Percentiles rank a stretch among this genome's conserved stretches.
These are phyloP conservation scores for Sinotaia quadrata DNA, from an alignment of 2,888 invertebrate genomes.

Conservation along the genomic window DNA sequence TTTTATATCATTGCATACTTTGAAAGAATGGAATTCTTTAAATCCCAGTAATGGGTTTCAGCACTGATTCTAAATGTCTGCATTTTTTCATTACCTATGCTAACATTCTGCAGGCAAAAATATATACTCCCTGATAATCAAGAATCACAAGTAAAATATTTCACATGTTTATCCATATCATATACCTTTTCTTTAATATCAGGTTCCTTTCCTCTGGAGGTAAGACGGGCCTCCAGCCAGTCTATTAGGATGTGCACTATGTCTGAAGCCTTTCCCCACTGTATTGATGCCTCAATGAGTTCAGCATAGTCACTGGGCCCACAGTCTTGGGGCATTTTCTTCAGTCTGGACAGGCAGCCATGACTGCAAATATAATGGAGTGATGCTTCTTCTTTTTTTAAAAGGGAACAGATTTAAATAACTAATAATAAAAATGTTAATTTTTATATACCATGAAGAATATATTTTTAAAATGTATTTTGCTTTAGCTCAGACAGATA, in stretches of 20 bases:
- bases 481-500: too few species aligned
- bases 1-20: too few species aligned
- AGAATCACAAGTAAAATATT: neutral
- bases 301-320: slow-evolving; percentile 43
- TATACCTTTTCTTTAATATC: slow-evolving; percentile 15
- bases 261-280: slow-evolving; percentile 51
- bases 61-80: too few species aligned
- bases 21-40: too few species aligned
- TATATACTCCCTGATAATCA: too few species aligned
- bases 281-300: slow-evolving; percentile 54
- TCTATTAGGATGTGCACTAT: slow-evolving; percentile 56
- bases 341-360: slow-evolving; percentile 55
- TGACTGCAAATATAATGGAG: slow-evolving; percentile 41
- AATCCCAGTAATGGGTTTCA: too few species aligned
- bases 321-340: slow-evolving; percentile 42
- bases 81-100: too few species aligned
- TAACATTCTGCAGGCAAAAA: too few species aligned
- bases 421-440: neutral
- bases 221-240: slow-evolving; percentile 45
- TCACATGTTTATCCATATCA: neutral
- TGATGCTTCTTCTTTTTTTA: too few species aligned
- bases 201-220: neutral
- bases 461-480: neutral
- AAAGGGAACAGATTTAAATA: neutral
- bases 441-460: neutral